Base-by-base conservation (phyloP, 2,888 invertebrate genomes). In the Melipona bicolor region DNA sequence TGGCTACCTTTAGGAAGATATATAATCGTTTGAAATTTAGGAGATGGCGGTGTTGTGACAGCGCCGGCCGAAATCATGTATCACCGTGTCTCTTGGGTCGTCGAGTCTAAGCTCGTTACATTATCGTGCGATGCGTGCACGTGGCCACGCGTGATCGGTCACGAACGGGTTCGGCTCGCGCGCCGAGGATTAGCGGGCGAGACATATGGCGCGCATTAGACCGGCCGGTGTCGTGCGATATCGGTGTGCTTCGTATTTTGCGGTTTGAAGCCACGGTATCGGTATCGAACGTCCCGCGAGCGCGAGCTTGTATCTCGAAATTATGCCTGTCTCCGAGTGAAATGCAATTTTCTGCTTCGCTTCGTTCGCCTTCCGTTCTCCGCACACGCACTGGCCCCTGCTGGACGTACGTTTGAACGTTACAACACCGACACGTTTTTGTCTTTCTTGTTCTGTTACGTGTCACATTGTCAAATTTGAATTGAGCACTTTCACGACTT, bases 11-110 rank as follows among this genome's bases (percentile, higher is more conserved):
- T 52, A 32, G 61, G 81, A 87, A 89, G 92, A 91, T 89, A 81
- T 90, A 91, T 87, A 91, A 89, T 90, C 86, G 88, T 90, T 89
- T 77, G 88, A 88, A 90, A 91, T 91, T 89, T 89, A 91, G 88
- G 81, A 85, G 91, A 87, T 87, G 81, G 54, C 87, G 83, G 68
- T 91, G 91, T 91, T 91, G 88, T 91, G 92, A 91, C 91, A 91
- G 83, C 68, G 49, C 73, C 76, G 86, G 87, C 85, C 86, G 83
- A 81, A 80, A 85, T 87, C 89, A 78, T 92, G 89, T 88, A 91
- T 91, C 91, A 91, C 86, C 27, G 56, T 50, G 85, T 80, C 84
- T 74, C 59, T 64, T 52, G 72, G 68, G 71, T 71, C 54, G 65
- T 71, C 68, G 43, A 24, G 73, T 73, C 76, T 56, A 62, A 69